Evolutionary conservation across 2,888 invertebrate genomes (phyloP), one percentile per base, ranked within the genome.

Genomic region (Caenorhabditis uteleia): DNA sequence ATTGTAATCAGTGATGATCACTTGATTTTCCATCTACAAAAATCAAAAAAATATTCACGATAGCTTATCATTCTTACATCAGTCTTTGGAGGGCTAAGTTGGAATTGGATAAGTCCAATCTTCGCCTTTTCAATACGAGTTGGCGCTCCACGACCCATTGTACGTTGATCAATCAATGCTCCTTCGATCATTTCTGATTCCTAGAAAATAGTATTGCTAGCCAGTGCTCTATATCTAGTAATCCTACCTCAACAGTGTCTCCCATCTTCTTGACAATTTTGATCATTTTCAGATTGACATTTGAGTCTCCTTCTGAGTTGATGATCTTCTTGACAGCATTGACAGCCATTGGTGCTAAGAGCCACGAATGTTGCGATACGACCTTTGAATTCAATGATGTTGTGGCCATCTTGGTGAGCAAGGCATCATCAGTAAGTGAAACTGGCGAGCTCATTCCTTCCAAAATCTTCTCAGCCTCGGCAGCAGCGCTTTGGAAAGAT

Each of bases 351-450:
- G 97, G 97, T 31, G 95, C 95, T 77, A 99, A 86, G 29, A 92
- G 88, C 83, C 91, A 92, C 21, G 95, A 95, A 84, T 98, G 94
- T 85, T 99, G 97, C 0, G 93, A 95, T 0, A 99, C 98, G 29
- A 98, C 95, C 88, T 99, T 98, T 0, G 97, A 98, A 86, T 95
- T 97, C 10, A 99, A 87, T 1, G 97, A 91, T 27, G 98, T 99
- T 4, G 94, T 91, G n/a, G 98, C 97, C 84, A 92, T 92, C 85
- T 94, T 92, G 61, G 93, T 86, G 40, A 98, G 87, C 50, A 91
- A 90, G 79, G 92, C 91, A 80, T 91, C 89, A 85, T 98, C 94
- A 50, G 87, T 86, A 49, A 98, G 86, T 82, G 93, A 90, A 46
- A 95, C 89, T 18, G 93, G 91, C 38, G 88, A 90, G 0, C 94